These are phyloP conservation scores for Brevimyrus niger DNA, from an alignment of 2,113 vertebrate genomes.

Conservation along the genomic window DNA sequence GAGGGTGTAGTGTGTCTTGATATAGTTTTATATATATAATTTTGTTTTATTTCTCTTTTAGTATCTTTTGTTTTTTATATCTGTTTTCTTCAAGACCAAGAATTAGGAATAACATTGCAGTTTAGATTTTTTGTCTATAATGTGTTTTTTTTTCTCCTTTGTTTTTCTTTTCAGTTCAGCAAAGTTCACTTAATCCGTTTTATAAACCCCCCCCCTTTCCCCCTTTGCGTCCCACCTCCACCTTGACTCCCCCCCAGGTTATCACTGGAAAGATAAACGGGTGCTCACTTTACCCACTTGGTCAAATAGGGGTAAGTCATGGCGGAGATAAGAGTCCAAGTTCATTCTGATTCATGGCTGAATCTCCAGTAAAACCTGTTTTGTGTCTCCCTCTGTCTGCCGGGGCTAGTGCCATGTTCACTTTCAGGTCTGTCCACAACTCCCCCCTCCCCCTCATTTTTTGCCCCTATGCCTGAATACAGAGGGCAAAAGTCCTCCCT, in stretches of 20 bases:
- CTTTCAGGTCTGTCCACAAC: background rate
- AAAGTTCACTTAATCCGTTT: conserved; percentile 13
- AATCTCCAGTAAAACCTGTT: conserved; percentile 12
- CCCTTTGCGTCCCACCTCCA: background rate
- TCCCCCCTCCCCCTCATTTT: background rate
- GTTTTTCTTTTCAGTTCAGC: background rate
- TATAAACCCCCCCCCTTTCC: background rate
- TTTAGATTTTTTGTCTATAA: background rate
- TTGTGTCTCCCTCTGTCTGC: background rate
- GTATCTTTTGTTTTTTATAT: background rate
- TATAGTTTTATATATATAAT: background rate
- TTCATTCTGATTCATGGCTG: background rate
- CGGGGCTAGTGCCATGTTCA: background rate
- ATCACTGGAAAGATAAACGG: conserved; percentile 6
- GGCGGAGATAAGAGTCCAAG: background rate
- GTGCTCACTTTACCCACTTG: background rate
- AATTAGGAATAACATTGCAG: background rate
- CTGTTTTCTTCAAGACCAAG: background rate
- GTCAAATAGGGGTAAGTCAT: background rate
- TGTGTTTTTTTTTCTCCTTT: background rate
- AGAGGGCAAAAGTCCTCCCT: conserved; percentile 58
- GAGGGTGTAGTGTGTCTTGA: background rate
- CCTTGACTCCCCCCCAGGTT: background rate
- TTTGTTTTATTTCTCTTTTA: background rate
- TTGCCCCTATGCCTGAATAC: conserved; percentile 42